Evolutionary conservation across 2,113 vertebrate genomes (phyloP).

Genomic region (Entomyzon cyanotis): DNA sequence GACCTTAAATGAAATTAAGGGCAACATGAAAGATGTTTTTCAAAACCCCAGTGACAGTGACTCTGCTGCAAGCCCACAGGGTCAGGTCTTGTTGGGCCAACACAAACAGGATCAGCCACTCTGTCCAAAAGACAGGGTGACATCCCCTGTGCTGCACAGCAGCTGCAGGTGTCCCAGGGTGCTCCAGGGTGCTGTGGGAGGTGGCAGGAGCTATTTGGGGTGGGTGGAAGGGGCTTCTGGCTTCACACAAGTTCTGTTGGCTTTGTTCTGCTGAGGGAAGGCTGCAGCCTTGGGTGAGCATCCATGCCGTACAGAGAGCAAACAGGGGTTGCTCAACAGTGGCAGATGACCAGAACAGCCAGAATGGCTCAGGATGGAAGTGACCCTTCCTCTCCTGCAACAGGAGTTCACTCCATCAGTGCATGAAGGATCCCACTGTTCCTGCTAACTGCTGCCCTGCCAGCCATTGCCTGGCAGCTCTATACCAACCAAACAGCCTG

Average conservation of each 20-base stretch:
- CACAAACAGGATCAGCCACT: neutral
- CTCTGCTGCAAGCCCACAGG: neutral
- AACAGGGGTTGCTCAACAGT: neutral
- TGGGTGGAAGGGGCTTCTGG: neutral
- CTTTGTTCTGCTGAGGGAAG: neutral
- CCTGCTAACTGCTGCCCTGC: neutral
- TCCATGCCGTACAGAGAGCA: neutral
- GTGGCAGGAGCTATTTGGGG: neutral
- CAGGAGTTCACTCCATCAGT: neutral
- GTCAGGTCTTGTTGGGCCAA: neutral
- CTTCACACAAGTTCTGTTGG: neutral
- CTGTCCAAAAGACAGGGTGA: neutral
- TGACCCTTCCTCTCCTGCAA: neutral
- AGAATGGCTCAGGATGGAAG: rapidly evolving
- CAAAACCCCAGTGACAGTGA: neutral
- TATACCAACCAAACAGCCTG: neutral
- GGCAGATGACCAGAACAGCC: neutral
- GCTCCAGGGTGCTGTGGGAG: neutral
- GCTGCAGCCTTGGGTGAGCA: neutral
- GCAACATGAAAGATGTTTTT: slow-evolving; percentile 1
- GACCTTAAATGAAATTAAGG: slow-evolving; percentile 51
- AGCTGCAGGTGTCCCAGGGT: neutral
- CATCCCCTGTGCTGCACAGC: neutral
- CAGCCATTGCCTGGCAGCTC: neutral
- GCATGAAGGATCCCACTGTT: neutral